phyloP scores from a whole-genome alignment of 2,888 invertebrate species.

The Panopea generosa region DNA sequence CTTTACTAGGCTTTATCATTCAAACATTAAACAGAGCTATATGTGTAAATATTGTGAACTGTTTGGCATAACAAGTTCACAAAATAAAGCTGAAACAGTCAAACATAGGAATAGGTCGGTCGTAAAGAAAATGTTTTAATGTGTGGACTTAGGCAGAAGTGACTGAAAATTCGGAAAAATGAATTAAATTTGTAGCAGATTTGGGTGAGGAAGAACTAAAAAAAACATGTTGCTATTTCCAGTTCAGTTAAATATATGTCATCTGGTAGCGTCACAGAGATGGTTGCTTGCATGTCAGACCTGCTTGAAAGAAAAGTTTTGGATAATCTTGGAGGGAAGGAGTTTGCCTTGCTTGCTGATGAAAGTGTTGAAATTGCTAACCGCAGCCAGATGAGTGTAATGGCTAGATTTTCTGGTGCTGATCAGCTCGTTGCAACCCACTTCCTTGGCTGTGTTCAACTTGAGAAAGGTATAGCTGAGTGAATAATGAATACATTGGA shows the following conservation, averaged over 20 bases:
- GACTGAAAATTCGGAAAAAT: neutral
- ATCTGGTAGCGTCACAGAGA: constrained; percentile 3
- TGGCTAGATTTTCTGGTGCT: constrained; percentile 20
- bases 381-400: constrained; percentile 29
- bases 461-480: constrained; percentile 10
- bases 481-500: constrained; percentile 19
- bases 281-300: constrained; percentile 12
- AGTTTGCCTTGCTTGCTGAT: constrained; percentile 31
- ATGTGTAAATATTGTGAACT: too few relatives aligned
- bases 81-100: neutral
- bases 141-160: neutral
- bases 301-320: constrained; percentile 11
- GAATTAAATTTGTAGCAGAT: neutral
- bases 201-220: neutral
- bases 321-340: constrained; percentile 8
- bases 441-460: constrained; percentile 19
- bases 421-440: neutral
- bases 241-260: constrained; percentile 10
- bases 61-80: too few relatives aligned
- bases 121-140: neutral
- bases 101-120: neutral
- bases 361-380: constrained; percentile 42
- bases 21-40: too few relatives aligned
- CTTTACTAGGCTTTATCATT: too few relatives aligned
- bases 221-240: neutral